Evolutionary conservation across 2,797 vertebrate species (phyloP), one percentile per base, ranked within the genome.

Genomic region (Darevskia mixta): DNA sequence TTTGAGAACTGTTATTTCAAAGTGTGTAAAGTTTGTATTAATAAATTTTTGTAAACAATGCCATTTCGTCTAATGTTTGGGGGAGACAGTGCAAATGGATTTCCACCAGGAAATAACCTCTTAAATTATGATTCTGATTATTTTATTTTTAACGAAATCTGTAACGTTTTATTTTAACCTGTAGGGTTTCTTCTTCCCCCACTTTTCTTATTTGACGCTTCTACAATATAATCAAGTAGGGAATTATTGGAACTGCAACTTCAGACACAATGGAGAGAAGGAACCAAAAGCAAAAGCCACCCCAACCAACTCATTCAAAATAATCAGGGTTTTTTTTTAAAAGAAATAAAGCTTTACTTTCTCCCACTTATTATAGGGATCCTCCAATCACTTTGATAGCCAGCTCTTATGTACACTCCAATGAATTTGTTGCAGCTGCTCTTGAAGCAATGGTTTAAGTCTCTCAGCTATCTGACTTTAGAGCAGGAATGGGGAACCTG

Each of bases 31-130:
- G 97, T 99, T 99, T 99, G 98, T 99, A 99, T 99, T 97, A 99
- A 99, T 99, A 99, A 99, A 99, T 98, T 99, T 99, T 99, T 99
- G 97, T 99, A 99, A 98, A 98, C 98, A 99, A 99, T 97, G 97
- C 97, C 97, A 97, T 96, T 98, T 97, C 83, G 98, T 98, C 98
- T 98, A 98, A 97, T 99, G 97, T 98, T 99, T 99, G 97, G 94
- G 95, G 95, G 95, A 94, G 89, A 93, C 86, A 93, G 72, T 41
- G 61, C 92, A 88, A 95, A 75, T 77, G 90, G 84, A 85, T 66
- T 91, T 92, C 93, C 66, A 90, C 93, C 88, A 83, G 90, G 93
- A 91, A 91, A 96, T 20, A 11, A 55, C 77, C 29, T 85, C 83
- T 91, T 90, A 86, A 93, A 92, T 91, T 89, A n/a, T 49, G 18